Percentiles rank a stretch among this genome's conserved stretches.
These are phyloP conservation scores for Acanthoscelides obtectus DNA, from an alignment of 2,888 invertebrate genomes.

Conservation along the genomic window DNA sequence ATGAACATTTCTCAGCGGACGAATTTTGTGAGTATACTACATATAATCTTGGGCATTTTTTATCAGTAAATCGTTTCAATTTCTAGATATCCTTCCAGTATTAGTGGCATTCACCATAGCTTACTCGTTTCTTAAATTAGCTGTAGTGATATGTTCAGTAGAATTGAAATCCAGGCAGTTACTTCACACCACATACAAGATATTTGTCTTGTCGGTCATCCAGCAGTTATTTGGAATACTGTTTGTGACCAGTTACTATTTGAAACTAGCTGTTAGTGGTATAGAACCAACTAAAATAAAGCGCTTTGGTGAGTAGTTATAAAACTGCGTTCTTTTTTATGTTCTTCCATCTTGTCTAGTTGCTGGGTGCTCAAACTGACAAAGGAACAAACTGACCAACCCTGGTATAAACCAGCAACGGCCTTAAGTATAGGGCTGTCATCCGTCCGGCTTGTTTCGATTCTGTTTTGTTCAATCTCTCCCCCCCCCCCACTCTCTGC, in stretches of 20 bases:
- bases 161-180: constrained; percentile 75
- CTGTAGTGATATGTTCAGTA: constrained; percentile 69
- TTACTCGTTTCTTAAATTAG: constrained; percentile 67
- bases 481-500: no score
- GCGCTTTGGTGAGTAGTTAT: constrained; percentile 47
- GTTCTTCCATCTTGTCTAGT: no score
- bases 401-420: no score
- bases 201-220: constrained; percentile 69
- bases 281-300: constrained; percentile 52
- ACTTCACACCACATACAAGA: constrained; percentile 82
- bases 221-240: constrained; percentile 68
- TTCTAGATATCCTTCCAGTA: constrained; percentile 80
- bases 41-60: constrained; percentile 2
- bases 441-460: no score
- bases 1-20: constrained; percentile 89
- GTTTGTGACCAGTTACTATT: constrained; percentile 64
- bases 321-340: no score
- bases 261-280: constrained; percentile 75
- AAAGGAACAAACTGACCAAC: no score
- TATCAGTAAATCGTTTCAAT: not conserved
- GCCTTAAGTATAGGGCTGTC: no score
- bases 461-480: no score
- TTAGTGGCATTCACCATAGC: constrained; percentile 69
- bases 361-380: no score
- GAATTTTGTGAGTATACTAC: constrained; percentile 84